These are phyloP conservation scores for Bos taurus DNA, from an alignment of 2,113 vertebrate species.

Conservation along the genomic window ARS-UCD2.0 NC_037337.1:16818001-16818500, in stretches of 20 bases:
- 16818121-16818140: not conserved
- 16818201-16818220: not conserved
- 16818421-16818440: not conserved
- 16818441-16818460: not conserved
- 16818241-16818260: not conserved
- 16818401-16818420: not conserved
- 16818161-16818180: not conserved
- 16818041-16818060: not conserved
- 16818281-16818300: not conserved
- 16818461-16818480: rapidly evolving
- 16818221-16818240: not conserved
- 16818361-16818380: not conserved
- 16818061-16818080: not conserved
- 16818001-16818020: not conserved
- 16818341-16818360: not conserved
- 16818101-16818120: not conserved
- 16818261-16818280: not conserved
- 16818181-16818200: no score
- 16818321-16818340: rapidly evolving
- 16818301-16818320: not conserved
- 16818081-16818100: not conserved
- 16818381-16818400: not conserved
- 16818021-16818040: not conserved
- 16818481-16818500: not conserved
- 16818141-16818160: no score